Percentiles rank a stretch among this genome's conserved stretches.
These are phyloP conservation scores for Aromia moschata DNA, from an alignment of 2,888 invertebrate genomes.

Conservation along the genomic window DNA sequence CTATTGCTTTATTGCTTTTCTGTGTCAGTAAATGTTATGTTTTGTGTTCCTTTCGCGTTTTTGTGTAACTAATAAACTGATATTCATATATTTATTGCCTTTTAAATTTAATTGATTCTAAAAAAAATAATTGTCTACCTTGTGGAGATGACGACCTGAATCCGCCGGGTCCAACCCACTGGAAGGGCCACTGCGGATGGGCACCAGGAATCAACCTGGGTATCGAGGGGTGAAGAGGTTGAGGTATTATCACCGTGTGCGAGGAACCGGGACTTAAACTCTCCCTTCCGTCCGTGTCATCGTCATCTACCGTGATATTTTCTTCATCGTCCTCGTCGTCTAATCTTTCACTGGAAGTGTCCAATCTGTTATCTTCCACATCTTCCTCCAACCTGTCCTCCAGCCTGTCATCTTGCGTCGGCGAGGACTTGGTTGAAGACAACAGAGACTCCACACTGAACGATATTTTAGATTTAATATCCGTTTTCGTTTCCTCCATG, in stretches of 20 bases:
- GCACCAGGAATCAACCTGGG: constrained; percentile 67
- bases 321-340: constrained; percentile 63
- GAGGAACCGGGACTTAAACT: constrained; percentile 65
- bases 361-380: constrained; percentile 45
- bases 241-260: constrained; percentile 73
- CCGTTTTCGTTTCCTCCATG: constrained; percentile 59
- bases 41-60: too few relatives aligned
- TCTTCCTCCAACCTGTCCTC: constrained; percentile 45
- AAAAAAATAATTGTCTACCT: too few relatives aligned
- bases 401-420: constrained; percentile 31
- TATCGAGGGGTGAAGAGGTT: constrained; percentile 71
- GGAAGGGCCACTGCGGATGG: constrained; percentile 70
- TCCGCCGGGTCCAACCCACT: constrained; percentile 71
- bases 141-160: constrained; percentile 70
- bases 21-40: too few relatives aligned
- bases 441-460: constrained; percentile 78
- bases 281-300: constrained; percentile 61
- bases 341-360: constrained; percentile 58
- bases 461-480: constrained; percentile 73
- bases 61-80: too few relatives aligned
- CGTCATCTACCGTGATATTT: constrained; percentile 59
- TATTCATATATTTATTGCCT: too few relatives aligned
- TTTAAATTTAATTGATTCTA: too few relatives aligned
- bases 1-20: too few relatives aligned
- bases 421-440: constrained; percentile 44